Evolutionary conservation across 53 echinoderm and acorn worm genomes (phyloP).

Genomic region (Paracentrotus lividus): DNA sequence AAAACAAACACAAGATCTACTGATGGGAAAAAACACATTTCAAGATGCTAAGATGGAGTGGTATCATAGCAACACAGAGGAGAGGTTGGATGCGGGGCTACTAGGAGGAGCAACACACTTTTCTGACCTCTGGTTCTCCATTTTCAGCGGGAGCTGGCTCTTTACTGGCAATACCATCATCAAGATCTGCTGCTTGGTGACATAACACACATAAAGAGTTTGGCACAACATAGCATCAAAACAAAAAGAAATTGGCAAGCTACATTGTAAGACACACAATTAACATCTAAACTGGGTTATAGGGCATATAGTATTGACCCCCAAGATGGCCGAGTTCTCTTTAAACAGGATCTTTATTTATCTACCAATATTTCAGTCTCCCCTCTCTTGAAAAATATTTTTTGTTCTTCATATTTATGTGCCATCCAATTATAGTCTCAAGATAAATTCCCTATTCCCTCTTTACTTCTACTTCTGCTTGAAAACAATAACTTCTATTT

Average conservation of each 20-base stretch:
- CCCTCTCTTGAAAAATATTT: neutral
- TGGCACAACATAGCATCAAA: slow-evolving; percentile 40
- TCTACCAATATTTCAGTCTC: neutral
- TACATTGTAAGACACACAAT: neutral
- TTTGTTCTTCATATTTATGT: neutral
- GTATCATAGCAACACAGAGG: slow-evolving; percentile 1
- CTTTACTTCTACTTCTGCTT: no score
- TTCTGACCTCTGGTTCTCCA: slow-evolving; percentile 58
- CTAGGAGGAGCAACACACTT: slow-evolving; percentile 38
- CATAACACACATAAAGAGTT: slow-evolving; percentile 8
- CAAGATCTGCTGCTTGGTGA: slow-evolving; percentile 25
- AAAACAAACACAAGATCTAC: slow-evolving; percentile 13
- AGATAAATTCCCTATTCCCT: no score
- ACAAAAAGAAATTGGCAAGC: slow-evolving; percentile 27
- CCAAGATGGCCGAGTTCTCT: neutral
- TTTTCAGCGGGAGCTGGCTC: neutral
- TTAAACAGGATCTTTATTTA: neutral
- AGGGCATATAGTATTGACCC: no score
- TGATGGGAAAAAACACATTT: neutral
- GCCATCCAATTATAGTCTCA: neutral
- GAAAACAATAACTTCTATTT: no score
- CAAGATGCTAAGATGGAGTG: neutral
- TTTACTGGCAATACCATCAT: neutral
- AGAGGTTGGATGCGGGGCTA: slow-evolving; percentile 36
- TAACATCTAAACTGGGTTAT: neutral